phyloP scores from a whole-genome alignment of 2,888 invertebrate species.

The Habrosyne pyritoides region DNA sequence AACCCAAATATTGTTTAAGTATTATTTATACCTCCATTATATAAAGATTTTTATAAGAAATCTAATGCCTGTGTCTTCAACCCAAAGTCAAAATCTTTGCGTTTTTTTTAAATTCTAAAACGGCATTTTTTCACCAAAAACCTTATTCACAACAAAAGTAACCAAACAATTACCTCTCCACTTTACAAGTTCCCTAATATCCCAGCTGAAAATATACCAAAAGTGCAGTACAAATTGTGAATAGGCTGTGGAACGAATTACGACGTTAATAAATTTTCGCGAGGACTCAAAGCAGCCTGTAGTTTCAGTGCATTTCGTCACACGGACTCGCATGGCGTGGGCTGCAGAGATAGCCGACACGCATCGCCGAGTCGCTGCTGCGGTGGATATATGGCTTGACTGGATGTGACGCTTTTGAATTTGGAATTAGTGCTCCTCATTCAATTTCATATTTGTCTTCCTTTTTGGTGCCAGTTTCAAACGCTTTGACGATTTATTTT shows the following conservation, averaged over 20 bases:
- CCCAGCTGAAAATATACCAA: not conserved
- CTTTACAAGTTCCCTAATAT: not conserved
- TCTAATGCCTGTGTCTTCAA: too few relatives aligned
- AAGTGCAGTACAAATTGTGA: not conserved
- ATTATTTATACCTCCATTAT: too few relatives aligned
- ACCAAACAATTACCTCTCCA: not conserved
- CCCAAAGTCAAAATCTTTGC: too few relatives aligned
- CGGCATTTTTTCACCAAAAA: not conserved
- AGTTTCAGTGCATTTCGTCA: conserved; percentile 36
- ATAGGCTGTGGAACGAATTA: conserved; percentile 3
- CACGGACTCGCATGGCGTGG: conserved; percentile 36
- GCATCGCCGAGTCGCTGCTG: conserved; percentile 30
- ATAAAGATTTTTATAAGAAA: too few relatives aligned
- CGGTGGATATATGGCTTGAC: conserved; percentile 5
- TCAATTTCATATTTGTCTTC: conserved; percentile 9
- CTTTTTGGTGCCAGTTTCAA: not conserved
- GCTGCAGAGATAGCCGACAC: conserved; percentile 48
- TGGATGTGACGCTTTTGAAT: conserved; percentile 6
- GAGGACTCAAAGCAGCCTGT: not conserved
- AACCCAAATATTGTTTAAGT: too few relatives aligned
- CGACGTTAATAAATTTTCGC: conserved; percentile 4
- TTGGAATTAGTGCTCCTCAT: not conserved
- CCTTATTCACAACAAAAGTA: not conserved
- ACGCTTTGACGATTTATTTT: too few relatives aligned
- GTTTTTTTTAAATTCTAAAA: too few relatives aligned